A percentile compares a stretch with the other conserved stretches of the same genome.
Conservation (phyloP, 2,113 vertebrate species). For the Lepidothrix coronata region DNA sequence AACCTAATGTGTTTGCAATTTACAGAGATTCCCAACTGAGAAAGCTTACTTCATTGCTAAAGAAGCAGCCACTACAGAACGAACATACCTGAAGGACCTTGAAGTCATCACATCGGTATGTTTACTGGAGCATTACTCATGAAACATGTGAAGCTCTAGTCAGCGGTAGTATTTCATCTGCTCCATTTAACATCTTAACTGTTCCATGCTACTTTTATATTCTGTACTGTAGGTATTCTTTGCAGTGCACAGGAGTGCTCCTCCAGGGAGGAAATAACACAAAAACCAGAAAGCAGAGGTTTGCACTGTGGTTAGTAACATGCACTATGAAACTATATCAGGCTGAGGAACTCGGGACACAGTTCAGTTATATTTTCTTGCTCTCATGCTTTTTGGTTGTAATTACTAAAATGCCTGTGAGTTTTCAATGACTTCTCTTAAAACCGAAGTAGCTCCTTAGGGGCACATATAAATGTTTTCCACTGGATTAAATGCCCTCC, state of each 20-base stretch:
- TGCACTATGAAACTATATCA: background rate
- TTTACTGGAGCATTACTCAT: background rate
- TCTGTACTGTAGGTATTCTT: background rate
- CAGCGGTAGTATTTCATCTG: background rate
- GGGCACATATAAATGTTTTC: background rate
- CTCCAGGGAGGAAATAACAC: background rate
- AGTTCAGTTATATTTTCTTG: conserved; percentile 10
- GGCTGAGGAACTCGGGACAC: conserved; percentile 14
- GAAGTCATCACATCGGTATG: conserved; percentile 94
- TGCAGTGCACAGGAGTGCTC: background rate
- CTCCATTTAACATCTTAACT: background rate
- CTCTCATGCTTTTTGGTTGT: conserved; percentile 8
- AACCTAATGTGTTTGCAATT: conserved; percentile 52
- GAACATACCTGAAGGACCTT: conserved; percentile 94
- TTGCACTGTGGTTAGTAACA: conserved; percentile 9
- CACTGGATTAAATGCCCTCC: background rate
- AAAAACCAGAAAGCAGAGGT: background rate
- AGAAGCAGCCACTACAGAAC: conserved; percentile 90
- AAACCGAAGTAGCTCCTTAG: background rate
- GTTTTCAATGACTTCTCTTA: conserved; percentile 37
- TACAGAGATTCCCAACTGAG: conserved; percentile 90
- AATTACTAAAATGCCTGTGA: conserved; percentile 29
- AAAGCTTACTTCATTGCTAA: conserved; percentile 95
- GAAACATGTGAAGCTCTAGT: background rate
- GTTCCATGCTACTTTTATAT: background rate